Base-by-base conservation (phyloP, 2,113 vertebrate species). In the Trachemys scripta region DNA sequence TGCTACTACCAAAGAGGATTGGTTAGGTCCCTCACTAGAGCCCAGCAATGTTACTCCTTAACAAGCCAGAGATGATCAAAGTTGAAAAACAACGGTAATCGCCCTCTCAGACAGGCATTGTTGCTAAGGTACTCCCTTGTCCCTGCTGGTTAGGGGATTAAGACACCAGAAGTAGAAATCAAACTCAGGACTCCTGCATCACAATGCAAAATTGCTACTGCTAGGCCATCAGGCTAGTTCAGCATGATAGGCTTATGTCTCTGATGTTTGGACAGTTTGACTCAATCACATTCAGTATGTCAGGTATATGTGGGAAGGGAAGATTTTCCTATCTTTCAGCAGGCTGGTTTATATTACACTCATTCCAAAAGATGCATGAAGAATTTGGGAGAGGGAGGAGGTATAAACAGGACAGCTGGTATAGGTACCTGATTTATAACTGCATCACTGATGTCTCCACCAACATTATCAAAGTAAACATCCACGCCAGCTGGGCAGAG, bases 381-480 rank as follows among this genome's bases (percentile, higher is more conserved):
- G 84, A 80, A 27, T 79, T 0, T 49, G 51, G 45, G 89, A 59
- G 84, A 50, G 79, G 53, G 20, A 8, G 76, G 53, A 45, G 84
- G 59, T 87, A 93, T 59, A 93, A 91, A 82, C 4, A 2, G 0
- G 3, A 91, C 13, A 93, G 80, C 27, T 75, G 29, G 50, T 79
- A 92, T 76, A 96, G 95, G 97, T 94, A 99, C 98, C 98, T 98
- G 98, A 93, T 92, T 95, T 94, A 99, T 99, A 59, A 99, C 99
- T 1, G 97, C 53, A 65, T 99, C 98, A 29, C 99, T 99, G 97
- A 99, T 98, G 89, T 98, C 96, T 85, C 99, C 99, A 20, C 99
- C 99, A 79, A 99, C 99, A 27, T 99, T 99, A 96, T 99, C 99
- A 94, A 99, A 99, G 97, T 99, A 99, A 92, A 99, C 95, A 92